Base-by-base conservation (phyloP, 1,140 invertebrate species). In the Drosophila serrata region DNA sequence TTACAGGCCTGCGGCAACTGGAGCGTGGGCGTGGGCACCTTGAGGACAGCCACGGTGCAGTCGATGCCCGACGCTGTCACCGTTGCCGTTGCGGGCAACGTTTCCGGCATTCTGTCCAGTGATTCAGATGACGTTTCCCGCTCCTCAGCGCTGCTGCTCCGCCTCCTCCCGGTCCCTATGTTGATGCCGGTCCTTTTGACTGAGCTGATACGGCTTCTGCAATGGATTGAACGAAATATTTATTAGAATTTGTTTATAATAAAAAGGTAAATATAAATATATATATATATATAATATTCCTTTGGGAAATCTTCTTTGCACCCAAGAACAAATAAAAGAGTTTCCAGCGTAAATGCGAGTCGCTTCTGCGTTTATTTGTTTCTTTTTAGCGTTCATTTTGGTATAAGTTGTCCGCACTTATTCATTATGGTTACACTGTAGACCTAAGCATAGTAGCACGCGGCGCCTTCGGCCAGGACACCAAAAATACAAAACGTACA, bases 341-440 rank as follows among this genome's bases (percentile, higher is more conserved):
- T 42, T 62, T 53, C 17, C 53, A 35, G 46, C 60, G 79, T 88
- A 88, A 87, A 87, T 87, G 84, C 84, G 63, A 77, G 81, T 85
- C 55, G 68, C 82, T 39, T 58, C 39, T 57, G 53, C 55, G 43
- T 84, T 82, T 85, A 77, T 77, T 75, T 70, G 73, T 88, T 88
- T 80, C 75, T 88, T 75, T 90, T 70, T 81, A 88, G 81, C 68
- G 48, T 88, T 79, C 85, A 78, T 88, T 88, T 88, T 88, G 84
- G 84, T 88, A 90, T 90, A 84, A 77, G 85, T 87, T 86, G 67
- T 70, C 82, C 58, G 75, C 65, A 88, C 79, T 88, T 80, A 88
- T 84, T 88, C 72, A 74, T 87, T 87, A 70, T 62, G 68, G 63
- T 63, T 84, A 84, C 40, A 65, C 63, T 45, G 56, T 81, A 77